Evolutionary conservation across 2,113 vertebrate genomes (phyloP).

Genomic region (Capra hircus): DNA sequence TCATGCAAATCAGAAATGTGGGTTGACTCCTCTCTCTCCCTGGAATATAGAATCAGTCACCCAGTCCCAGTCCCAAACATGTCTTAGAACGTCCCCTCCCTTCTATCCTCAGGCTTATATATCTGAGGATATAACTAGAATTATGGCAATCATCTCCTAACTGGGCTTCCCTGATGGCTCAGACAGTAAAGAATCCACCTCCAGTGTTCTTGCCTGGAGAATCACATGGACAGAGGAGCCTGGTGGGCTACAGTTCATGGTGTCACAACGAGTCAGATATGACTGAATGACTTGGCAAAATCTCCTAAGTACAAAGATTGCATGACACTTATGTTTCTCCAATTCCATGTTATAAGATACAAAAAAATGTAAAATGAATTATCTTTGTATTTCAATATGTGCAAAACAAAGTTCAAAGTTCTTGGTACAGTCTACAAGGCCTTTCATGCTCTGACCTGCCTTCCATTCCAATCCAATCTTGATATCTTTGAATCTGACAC

Average conservation of each 20-base stretch:
- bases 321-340: not conserved
- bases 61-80: not conserved
- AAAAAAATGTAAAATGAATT: not conserved
- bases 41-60: not conserved
- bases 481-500: not conserved
- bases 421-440: not conserved
- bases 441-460: not conserved
- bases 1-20: not conserved
- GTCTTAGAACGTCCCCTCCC: not conserved
- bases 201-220: not conserved
- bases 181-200: not conserved
- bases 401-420: not conserved
- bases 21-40: not conserved
- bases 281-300: not conserved
- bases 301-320: not conserved
- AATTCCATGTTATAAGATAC: not conserved
- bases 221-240: not conserved
- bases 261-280: not conserved
- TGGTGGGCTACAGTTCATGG: not conserved
- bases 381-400: not conserved
- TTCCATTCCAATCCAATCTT: not conserved
- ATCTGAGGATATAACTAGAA: not conserved
- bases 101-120: not conserved
- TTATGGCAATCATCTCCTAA: not conserved
- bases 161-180: not conserved